Evolutionary conservation across 2,888 invertebrate species (phyloP).

Genomic region (Creontiades dilutus): DNA sequence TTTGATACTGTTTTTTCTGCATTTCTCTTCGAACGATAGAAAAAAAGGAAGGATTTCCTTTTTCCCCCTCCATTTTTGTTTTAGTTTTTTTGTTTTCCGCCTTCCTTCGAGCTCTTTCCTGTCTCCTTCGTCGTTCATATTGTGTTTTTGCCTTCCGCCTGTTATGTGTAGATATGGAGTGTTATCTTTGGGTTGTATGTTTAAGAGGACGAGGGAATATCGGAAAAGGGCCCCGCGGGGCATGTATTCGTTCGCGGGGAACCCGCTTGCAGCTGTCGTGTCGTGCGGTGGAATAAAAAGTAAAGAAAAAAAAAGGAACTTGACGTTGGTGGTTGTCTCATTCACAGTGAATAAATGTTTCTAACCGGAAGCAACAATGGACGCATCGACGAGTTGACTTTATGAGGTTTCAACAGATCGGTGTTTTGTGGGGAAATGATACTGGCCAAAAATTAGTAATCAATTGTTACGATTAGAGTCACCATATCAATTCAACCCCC

Average conservation of each 20-base stretch:
- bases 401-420: too few relatives aligned
- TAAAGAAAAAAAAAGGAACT: too few relatives aligned
- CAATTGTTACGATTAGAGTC: too few relatives aligned
- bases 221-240: slow-evolving; percentile 2
- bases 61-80: neutral
- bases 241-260: neutral
- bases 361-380: too few relatives aligned
- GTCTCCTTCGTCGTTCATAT: neutral
- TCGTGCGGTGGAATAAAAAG: neutral
- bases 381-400: too few relatives aligned
- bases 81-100: neutral
- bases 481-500: too few relatives aligned
- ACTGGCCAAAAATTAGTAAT: too few relatives aligned
- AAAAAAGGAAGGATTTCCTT: slow-evolving; percentile 27
- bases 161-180: slow-evolving; percentile 45
- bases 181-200: slow-evolving; percentile 59
- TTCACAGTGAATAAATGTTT: too few relatives aligned
- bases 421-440: too few relatives aligned
- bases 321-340: too few relatives aligned
- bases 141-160: slow-evolving; percentile 34
- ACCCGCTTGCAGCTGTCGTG: neutral
- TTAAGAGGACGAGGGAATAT: slow-evolving; percentile 7
- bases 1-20: slow-evolving; percentile 20
- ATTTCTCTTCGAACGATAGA: neutral
- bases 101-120: neutral